Evolutionary conservation across 2,113 vertebrate species (phyloP).

Genomic region (Poeciliopsis turrubarensis): DNA sequence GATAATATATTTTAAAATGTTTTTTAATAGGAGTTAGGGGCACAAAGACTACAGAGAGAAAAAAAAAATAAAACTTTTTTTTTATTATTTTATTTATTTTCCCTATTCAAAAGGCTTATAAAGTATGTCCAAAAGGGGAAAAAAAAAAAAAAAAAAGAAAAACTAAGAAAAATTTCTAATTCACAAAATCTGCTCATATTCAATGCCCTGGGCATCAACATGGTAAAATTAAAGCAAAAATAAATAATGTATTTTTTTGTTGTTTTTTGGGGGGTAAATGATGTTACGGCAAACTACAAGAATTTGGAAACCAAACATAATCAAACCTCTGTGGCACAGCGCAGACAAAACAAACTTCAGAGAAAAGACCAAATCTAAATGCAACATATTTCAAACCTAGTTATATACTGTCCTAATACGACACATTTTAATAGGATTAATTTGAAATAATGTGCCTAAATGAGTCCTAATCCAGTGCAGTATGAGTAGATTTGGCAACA

Average conservation of each 20-base stretch:
- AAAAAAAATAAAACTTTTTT: no score
- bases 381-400: not conserved
- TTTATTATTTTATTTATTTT: no score
- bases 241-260: no score
- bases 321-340: not conserved
- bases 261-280: no score
- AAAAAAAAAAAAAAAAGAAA: not conserved
- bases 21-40: not conserved
- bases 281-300: not conserved
- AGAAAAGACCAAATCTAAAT: not conserved
- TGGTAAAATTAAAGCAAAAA: not conserved
- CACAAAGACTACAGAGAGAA: not conserved
- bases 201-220: not conserved
- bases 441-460: constrained; percentile 1
- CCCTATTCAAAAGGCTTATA: not conserved
- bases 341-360: not conserved
- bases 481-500: constrained; percentile 20
- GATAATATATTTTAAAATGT: not conserved
- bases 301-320: not conserved
- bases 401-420: not conserved
- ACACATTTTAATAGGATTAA: not conserved
- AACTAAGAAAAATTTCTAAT: not conserved
- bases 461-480: constrained; percentile 1
- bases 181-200: not conserved
- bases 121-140: not conserved